A percentile compares a stretch with the other conserved stretches of the same genome.
Conservation (phyloP, 2,113 vertebrate genomes). For the Fukomys damarensis region DNA sequence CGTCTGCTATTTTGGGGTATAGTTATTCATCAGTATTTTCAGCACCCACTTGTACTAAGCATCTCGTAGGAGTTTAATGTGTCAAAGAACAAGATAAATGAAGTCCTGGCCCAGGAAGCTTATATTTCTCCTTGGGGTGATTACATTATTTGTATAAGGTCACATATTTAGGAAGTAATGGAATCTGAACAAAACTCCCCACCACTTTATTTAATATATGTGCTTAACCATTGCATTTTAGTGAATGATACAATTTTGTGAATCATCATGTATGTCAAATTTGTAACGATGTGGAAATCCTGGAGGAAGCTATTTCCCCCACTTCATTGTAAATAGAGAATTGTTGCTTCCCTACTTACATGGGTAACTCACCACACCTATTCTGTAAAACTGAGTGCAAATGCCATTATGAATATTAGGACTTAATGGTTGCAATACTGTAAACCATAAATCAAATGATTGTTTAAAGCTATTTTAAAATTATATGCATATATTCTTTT, state of each 20-base stretch:
- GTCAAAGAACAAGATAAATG: not conserved
- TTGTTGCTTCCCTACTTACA: not conserved
- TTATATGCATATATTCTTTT: not conserved
- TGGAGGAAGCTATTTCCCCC: not conserved
- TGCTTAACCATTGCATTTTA: not conserved
- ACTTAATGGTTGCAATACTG: not conserved
- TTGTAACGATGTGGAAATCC: not conserved
- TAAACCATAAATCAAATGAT: not conserved
- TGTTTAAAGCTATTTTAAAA: not conserved
- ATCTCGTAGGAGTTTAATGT: not conserved
- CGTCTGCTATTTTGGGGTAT: not conserved
- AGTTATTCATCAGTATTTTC: not conserved
- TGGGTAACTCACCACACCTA: not conserved
- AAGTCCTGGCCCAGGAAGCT: not conserved
- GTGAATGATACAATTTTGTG: not conserved
- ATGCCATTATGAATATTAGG: not conserved
- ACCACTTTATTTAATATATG: not conserved
- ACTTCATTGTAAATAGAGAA: not conserved
- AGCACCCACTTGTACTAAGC: not conserved
- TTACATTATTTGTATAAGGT: not conserved
- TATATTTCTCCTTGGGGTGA: not conserved
- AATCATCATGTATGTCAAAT: not conserved
- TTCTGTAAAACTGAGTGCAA: not conserved
- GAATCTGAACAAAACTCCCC: not conserved
- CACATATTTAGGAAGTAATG: not conserved